Evolutionary conservation across 2,113 vertebrate species (phyloP).

Genomic region (Sapayoa aenigma): DNA sequence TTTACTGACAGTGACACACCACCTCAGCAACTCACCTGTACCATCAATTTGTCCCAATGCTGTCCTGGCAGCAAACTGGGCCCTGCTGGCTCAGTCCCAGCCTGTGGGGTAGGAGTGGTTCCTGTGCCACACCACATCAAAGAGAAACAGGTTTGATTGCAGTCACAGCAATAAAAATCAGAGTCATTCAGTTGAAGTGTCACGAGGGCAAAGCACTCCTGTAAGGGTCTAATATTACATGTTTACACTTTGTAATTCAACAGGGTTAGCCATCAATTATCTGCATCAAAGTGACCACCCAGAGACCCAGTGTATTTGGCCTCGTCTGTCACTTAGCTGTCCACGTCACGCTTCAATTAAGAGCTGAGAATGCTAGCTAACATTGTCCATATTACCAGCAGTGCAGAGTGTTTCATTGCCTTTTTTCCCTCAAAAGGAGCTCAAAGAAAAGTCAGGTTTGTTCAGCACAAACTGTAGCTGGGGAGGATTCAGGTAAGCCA

Average conservation of each 20-base stretch:
- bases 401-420: background rate
- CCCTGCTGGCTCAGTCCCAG: background rate
- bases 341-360: background rate
- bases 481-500: slow-evolving; percentile 60
- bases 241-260: background rate
- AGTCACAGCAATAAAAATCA: background rate
- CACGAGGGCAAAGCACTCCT: background rate
- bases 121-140: background rate
- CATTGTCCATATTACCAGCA: background rate
- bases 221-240: background rate
- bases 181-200: background rate
- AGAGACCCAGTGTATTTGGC: background rate
- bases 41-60: background rate
- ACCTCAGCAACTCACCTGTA: background rate
- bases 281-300: slow-evolving; percentile 3
- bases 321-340: background rate
- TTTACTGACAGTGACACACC: background rate
- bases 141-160: background rate
- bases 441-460: slow-evolving; percentile 12
- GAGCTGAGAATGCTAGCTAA: background rate
- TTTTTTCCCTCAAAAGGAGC: background rate
- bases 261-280: background rate
- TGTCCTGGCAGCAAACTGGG: background rate
- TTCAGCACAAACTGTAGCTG: background rate
- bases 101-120: background rate